Base-by-base conservation (phyloP, 2,797 vertebrate genomes). In the Hybognathus amarus region DNA sequence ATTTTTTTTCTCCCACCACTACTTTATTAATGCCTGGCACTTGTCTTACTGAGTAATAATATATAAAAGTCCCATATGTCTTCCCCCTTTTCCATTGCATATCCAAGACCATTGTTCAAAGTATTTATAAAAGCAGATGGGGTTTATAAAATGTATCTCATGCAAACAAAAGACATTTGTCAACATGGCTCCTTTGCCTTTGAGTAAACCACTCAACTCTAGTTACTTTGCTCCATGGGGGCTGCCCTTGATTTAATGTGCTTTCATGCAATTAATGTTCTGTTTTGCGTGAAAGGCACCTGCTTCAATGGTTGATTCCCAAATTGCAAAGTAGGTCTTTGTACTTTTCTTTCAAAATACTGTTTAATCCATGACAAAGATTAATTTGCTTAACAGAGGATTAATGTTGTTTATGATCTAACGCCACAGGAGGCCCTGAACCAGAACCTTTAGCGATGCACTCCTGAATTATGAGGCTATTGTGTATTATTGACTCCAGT, bases 391-490 rank as follows among this genome's bases (percentile, higher is more conserved):
- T 63, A 63, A 63, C 69, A 50, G 59, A 66, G 56, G 79, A 81
- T 81, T 73, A 81, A 81, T 81, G 68, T 70, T 80, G 79, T 82
- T 74, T 66, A 74, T 74, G 79, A 81, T 81, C 79, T 50, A 74
- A 54, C 22, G 15, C 68, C 69, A 73, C 56, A 47, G 8, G 69
- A 81, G 56, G 54, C 79, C 63, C 42, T 18, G 22, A 77, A 64
- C 59, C 78, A 27, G 78, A 80, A 70, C 67, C 36, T 71, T 70
- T 42, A 42, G 52, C 17, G 12, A 38, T 73, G 38, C 18, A 56
- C 68, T 45, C 54, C 54, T 80, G 45, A 63, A 81, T 45, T 45
- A 20, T 18, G 22, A 38, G 24, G 27, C 20, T 42, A 9, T 79
- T 20, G 5, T 79, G 45, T 10, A 24, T 11, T 42, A 40, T 12